These are phyloP conservation scores for Capitella teleta DNA, from an alignment of 1,140 invertebrate species.

Conservation along the genomic window DNA sequence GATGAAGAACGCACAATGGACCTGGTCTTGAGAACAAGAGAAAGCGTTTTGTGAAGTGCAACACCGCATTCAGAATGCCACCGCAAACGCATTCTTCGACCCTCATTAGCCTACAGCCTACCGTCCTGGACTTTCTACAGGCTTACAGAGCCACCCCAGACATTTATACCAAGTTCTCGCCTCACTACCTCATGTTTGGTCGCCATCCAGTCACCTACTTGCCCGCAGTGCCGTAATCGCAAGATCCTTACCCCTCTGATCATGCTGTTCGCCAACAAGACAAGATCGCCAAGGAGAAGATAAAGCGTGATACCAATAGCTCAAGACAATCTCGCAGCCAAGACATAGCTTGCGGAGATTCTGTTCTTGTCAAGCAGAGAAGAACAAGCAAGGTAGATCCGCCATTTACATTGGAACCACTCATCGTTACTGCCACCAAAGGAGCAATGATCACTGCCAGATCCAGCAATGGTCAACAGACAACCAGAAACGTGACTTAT, in stretches of 20 bases:
- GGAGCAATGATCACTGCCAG: not conserved
- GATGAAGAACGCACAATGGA: slow-evolving; percentile 4
- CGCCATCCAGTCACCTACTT: not conserved
- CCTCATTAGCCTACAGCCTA: not conserved
- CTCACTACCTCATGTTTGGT: not conserved
- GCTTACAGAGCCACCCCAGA: not conserved
- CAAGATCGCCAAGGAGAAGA: not conserved
- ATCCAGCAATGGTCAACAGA: no score
- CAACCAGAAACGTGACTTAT: no score
- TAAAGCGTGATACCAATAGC: not conserved
- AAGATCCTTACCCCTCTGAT: not conserved
- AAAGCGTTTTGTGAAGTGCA: not conserved
- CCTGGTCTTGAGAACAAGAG: not conserved
- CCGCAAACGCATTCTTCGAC: slow-evolving; percentile 1
- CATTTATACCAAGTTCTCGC: not conserved
- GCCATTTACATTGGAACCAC: not conserved
- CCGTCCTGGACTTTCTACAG: not conserved
- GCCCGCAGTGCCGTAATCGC: not conserved
- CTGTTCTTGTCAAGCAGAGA: not conserved
- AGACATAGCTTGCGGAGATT: not conserved
- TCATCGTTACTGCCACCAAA: not conserved
- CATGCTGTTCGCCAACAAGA: not conserved
- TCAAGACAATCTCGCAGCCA: not conserved
- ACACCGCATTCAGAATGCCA: not conserved
- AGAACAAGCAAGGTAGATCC: no score